Evolutionary conservation across 2,888 invertebrate genomes (phyloP), one percentile per base, ranked within the genome.

Genomic region (Pseudococcus viburni): DNA sequence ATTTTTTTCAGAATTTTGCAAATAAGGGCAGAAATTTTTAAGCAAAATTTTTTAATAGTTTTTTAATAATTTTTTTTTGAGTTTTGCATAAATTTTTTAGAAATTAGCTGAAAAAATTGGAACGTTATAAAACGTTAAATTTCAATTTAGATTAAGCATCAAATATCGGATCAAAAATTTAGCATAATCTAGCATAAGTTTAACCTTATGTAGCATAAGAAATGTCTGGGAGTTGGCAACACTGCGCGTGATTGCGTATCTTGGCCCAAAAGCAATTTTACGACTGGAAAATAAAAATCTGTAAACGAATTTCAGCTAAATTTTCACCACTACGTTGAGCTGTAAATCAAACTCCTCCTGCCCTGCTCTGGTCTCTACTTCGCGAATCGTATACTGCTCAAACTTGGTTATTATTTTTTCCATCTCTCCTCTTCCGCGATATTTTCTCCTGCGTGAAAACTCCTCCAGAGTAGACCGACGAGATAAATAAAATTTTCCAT

Each of bases 241-340:
- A 33, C 26, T 33, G 26, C 48, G 15, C 48, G 48, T 51, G 48
- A 51, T 51, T 51, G 12, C 15, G 48, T 12, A 12, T 51, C 48
- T 4, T 15, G 42, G n/a, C 39, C n/a, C 39, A 15, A 77, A 39
- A 77, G 77, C 77, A 77, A 77, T 77, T 77, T 42, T 73, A 3
- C 11, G 33, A 15, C 11, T 64, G 19, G 5, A 68, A 68, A 68
- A 68, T 77, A 77, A 77, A 77, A 33, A 33, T 17, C 42, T 39
- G n/a, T 77, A 77, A 77, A 77, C 77, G 39, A 77, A 77, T 77
- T 77, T 68, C 68, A 68, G 39, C 77, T n/a, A n/a, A 33, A 33
- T 77, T 42, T 77, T 42, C 55, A 6, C 15, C 55, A 55, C 7
- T n/a, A 6, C 17, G 42, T 77, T 17, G 77, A 8, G 26, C 39